These are phyloP conservation scores for Dromas ardeola DNA, from an alignment of 2,113 vertebrate species.

Conservation along the genomic window DNA sequence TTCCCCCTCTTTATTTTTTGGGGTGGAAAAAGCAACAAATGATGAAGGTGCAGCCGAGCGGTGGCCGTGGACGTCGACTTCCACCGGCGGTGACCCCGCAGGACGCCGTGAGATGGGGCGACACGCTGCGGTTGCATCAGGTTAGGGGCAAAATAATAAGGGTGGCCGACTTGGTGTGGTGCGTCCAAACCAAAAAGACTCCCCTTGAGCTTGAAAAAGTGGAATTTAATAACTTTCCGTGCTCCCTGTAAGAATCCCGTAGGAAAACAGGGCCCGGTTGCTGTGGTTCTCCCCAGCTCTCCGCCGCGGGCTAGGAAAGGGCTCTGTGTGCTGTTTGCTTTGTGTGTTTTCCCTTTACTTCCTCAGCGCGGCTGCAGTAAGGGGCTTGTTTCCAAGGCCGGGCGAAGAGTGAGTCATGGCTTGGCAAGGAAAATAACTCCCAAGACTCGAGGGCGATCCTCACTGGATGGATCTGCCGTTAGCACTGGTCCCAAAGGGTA, in stretches of 20 bases:
- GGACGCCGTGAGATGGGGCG: accelerated
- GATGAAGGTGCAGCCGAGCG: accelerated
- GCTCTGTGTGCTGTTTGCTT: background rate
- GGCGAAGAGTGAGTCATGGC: background rate
- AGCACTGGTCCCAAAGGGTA: background rate
- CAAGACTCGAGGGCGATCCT: background rate
- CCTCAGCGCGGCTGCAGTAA: background rate
- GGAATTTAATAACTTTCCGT: background rate
- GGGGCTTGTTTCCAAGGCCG: background rate
- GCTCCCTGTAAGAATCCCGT: accelerated
- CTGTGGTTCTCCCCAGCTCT: background rate
- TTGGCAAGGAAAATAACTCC: background rate
- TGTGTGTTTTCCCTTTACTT: background rate
- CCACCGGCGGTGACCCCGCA: background rate
- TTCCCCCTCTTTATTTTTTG: too few relatives aligned
- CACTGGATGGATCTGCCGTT: accelerated
- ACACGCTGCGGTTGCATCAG: background rate
- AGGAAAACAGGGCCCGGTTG: accelerated
- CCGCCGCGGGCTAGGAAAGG: accelerated
- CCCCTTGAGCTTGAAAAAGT: background rate
- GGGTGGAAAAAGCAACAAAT: accelerated
- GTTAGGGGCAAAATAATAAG: background rate
- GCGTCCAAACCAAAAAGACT: background rate
- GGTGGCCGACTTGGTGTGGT: accelerated
- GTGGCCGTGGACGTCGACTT: background rate